These are phyloP conservation scores for Sesamia inferens DNA, from an alignment of 2,888 invertebrate species.

Conservation along the genomic window DNA sequence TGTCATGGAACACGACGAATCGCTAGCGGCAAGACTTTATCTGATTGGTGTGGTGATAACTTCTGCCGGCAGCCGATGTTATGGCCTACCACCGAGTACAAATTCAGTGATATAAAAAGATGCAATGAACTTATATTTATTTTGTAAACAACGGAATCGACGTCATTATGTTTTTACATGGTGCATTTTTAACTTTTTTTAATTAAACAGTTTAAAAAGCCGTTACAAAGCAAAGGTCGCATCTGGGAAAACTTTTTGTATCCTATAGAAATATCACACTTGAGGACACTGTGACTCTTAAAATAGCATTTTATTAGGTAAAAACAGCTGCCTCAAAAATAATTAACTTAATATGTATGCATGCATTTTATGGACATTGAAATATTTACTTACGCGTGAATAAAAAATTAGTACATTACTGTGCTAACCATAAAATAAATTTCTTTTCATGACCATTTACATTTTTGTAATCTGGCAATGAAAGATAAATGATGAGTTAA, in stretches of 20 bases:
- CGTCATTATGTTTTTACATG: background rate
- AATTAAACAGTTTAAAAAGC: background rate
- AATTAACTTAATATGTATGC: background rate
- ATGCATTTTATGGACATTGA: conserved; percentile 11
- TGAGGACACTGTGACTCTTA: background rate
- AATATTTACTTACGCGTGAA: conserved; percentile 18
- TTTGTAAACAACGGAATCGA: no score
- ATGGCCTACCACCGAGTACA: no score
- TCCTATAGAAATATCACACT: background rate
- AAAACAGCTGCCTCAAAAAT: background rate
- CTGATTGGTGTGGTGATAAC: no score
- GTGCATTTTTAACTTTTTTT: no score
- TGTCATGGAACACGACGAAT: no score
- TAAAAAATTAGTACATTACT: background rate
- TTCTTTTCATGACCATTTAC: background rate
- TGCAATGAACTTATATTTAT: no score
- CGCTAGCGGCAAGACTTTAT: no score
- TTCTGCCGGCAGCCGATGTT: no score
- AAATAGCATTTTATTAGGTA: background rate
- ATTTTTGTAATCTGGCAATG: conserved; percentile 4
- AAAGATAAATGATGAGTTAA: conserved; percentile 1
- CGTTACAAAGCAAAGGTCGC: conserved; percentile 12
- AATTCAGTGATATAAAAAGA: no score
- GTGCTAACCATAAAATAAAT: background rate
- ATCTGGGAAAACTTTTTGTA: background rate